These are phyloP conservation scores for Lucilia sericata DNA, from an alignment of 1,140 invertebrate species.

Conservation along the genomic window DNA sequence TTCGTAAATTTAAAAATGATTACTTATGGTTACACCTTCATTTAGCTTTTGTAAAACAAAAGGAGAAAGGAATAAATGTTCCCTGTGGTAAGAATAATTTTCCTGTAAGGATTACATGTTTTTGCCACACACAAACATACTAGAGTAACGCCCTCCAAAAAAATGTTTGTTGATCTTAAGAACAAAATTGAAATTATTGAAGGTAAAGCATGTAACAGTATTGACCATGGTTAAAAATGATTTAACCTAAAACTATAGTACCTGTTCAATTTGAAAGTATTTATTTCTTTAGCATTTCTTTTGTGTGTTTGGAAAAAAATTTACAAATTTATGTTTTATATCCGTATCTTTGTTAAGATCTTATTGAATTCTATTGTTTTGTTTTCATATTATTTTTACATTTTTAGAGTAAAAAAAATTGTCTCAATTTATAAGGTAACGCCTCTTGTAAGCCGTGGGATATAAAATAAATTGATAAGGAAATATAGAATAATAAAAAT, in stretches of 20 bases:
- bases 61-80: not conserved
- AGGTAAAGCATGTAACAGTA: too few species aligned
- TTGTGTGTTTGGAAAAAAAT: not conserved
- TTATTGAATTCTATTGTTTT: conserved; percentile 19
- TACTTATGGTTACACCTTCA: conserved; percentile 30
- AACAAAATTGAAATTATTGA: too few species aligned
- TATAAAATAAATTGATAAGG: conserved; percentile 8
- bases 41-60: not conserved
- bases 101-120: too few species aligned
- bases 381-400: not conserved
- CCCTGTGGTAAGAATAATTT: too few species aligned
- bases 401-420: not conserved
- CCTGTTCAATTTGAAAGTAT: too few species aligned
- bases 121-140: too few species aligned
- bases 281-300: too few species aligned
- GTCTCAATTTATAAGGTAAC: conserved; percentile 31
- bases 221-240: too few species aligned
- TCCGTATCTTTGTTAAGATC: conserved; percentile 19
- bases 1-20: not conserved
- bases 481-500: not conserved
- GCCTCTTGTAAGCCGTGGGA: not conserved
- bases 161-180: too few species aligned
- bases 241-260: too few species aligned
- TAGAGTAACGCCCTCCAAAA: too few species aligned
- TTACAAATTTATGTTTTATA: not conserved